Evolutionary conservation across 2,797 vertebrate species (phyloP).

Genomic region (Anas bernieri): DNA sequence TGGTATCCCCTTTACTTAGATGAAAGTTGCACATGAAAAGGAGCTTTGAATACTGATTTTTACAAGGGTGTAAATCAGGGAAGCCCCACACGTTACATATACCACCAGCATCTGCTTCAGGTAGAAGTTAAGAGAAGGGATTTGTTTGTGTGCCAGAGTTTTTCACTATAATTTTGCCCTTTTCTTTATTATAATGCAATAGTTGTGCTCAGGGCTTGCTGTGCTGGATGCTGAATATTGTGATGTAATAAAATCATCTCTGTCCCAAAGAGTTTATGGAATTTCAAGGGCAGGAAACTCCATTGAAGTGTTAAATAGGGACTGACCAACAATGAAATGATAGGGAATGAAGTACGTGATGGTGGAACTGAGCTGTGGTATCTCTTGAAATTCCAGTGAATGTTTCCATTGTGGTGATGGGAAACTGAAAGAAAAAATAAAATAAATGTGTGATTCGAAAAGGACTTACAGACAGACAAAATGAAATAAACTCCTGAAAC

Average conservation of each 20-base stretch:
- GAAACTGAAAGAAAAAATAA: background rate
- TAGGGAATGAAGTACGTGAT: background rate
- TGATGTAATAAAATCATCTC: background rate
- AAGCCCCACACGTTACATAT: constrained; percentile 36
- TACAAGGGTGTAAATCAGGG: constrained; percentile 68
- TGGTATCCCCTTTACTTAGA: constrained; percentile 56
- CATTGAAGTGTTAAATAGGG: background rate
- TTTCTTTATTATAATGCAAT: background rate
- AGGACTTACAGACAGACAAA: background rate
- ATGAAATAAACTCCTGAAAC: background rate
- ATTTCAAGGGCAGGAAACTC: background rate
- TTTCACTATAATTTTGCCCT: constrained; percentile 6
- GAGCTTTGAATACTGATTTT: constrained; percentile 71
- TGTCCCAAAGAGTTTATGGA: background rate
- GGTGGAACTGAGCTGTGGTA: background rate
- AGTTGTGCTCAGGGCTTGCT: background rate
- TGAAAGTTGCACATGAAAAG: constrained; percentile 65
- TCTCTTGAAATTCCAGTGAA: background rate
- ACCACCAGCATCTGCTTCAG: constrained; percentile 52
- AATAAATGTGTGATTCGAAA: background rate
- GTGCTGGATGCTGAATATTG: background rate
- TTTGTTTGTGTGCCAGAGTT: constrained; percentile 17
- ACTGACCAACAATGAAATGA: background rate
- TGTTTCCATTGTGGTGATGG: background rate
- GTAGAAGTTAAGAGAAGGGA: constrained; percentile 17